Percentiles rank a stretch among this genome's conserved stretches.
Conservation (phyloP, 2,888 invertebrate genomes). For the Stenoptilia bipunctidactyla region DNA sequence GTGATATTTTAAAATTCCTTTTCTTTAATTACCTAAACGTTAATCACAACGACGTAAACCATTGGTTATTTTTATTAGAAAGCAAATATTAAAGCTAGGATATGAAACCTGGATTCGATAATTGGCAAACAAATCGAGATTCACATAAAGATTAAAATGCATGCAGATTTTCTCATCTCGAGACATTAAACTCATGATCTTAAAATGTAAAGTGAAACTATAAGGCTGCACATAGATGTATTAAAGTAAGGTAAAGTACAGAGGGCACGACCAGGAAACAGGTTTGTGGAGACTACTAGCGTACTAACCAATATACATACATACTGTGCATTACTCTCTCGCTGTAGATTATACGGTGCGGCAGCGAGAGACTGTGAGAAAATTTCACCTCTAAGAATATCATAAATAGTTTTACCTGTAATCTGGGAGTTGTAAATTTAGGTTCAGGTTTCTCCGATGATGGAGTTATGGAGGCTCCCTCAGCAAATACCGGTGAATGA, state of each 20-base stretch:
- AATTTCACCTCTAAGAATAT: conserved; percentile 54
- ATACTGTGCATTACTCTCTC: conserved; percentile 49
- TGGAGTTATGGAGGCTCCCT: background rate
- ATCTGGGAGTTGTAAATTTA: conserved; percentile 5
- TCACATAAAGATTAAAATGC: background rate
- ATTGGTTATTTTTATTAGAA: too few species aligned
- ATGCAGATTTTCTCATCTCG: conserved; percentile 7
- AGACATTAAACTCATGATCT: conserved; percentile 31
- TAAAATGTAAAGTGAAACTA: conserved; percentile 57
- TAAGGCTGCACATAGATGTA: conserved; percentile 35
- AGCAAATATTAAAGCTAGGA: background rate
- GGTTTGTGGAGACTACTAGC: conserved; percentile 59
- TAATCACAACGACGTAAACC: too few species aligned
- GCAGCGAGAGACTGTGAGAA: conserved; percentile 48
- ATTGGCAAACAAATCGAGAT: too few species aligned
- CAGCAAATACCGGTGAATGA: too few species aligned
- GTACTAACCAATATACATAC: conserved; percentile 66
- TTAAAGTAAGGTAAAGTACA: conserved; percentile 43
- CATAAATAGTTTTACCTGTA: conserved; percentile 26
- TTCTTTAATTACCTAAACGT: too few species aligned
- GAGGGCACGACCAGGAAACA: conserved; percentile 59
- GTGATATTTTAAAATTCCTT: too few species aligned
- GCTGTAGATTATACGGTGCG: conserved; percentile 48
- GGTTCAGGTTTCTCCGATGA: background rate
- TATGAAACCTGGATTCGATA: too few species aligned